Conservation (phyloP, 2,113 vertebrate species). For the Macquaria ambigua region DNA sequence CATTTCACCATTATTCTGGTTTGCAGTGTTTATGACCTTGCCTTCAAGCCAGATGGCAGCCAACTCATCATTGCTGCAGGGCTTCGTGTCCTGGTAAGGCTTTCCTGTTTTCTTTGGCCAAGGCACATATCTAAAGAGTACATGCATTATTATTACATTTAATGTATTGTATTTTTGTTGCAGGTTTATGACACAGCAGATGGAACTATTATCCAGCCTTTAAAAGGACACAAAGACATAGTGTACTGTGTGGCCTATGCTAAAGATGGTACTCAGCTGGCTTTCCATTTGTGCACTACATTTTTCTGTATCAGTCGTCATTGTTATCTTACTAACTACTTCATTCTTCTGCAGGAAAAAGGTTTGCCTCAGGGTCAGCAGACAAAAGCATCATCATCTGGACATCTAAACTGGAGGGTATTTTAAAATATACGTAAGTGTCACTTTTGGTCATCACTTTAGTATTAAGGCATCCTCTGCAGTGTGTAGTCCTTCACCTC, state of each 20-base stretch:
- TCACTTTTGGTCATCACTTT: conserved; percentile 4
- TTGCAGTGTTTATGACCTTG: conserved; percentile 94
- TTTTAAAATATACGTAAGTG: conserved; percentile 98
- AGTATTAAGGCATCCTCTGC: neutral
- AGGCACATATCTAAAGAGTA: neutral
- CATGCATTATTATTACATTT: neutral
- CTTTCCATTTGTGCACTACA: neutral
- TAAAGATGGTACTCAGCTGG: conserved; percentile 90
- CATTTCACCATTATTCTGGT: conserved; percentile 11
- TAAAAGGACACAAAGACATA: conserved; percentile 96
- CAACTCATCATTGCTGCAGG: conserved; percentile 97
- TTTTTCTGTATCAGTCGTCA: neutral
- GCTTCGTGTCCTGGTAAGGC: conserved; percentile 92
- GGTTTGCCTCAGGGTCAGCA: conserved; percentile 97
- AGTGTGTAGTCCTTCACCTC: neutral
- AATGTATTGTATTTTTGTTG: conserved; percentile 28
- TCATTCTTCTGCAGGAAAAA: conserved; percentile 87
- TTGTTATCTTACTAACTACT: conserved; percentile 19
- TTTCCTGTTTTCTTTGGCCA: neutral
- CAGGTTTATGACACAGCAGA: conserved; percentile 97
- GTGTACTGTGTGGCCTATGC: conserved; percentile 98
- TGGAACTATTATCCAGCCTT: conserved; percentile 93
- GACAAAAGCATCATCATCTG: conserved; percentile 99
- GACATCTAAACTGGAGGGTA: conserved; percentile 98
- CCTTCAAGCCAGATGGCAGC: conserved; percentile 97